Evolutionary conservation across 2,888 invertebrate genomes (phyloP), one percentile per base, ranked within the genome.

Genomic region (Drosophila testacea): DNA sequence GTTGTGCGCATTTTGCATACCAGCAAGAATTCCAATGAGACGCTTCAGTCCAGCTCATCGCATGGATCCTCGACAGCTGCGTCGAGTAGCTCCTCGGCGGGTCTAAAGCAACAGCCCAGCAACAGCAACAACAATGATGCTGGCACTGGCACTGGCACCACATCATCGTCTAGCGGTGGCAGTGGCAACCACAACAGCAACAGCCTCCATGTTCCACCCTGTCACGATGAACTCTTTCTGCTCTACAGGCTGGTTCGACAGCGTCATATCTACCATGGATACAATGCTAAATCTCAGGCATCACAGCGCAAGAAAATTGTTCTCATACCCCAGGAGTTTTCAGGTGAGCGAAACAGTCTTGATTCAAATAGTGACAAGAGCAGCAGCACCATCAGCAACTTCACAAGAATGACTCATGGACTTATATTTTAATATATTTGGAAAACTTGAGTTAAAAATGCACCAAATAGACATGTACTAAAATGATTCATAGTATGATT

Each of bases 241-340:
- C 76, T 93, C 22, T 93, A 92, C 72, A 90, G 92, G 79, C 85
- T 91, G 71, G 83, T 93, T 68, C 88, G 90, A 16, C 91, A 92
- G 67, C 89, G 92, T 39, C 90, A 90, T 68, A 91, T 93, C 56
- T 93, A 91, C 79, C 93, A 93, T 78, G 92, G 92, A 16, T 86
- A 90, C 69, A 92, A 92, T 78, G 89, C 91, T 30, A 93, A 93
- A 73, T 88, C 91, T 36, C 89, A 91, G 70, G 86, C 89, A 13
- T 83, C 90, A 41, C 91, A 90, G 76, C 89, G 92, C 57, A 93
- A 93, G 54, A 93, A 93, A 74, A 91, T 91, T 44, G 91, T 93
- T 54, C 91, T 92, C 62, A 92, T 93, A 83, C 93, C 93, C 28
- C 93, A 93, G 72, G 93, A 93, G 77, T 93, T 92, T 90, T 90